These are phyloP conservation scores for Ctenomys sociabilis DNA, from an alignment of 2,113 vertebrate genomes.

Conservation along the genomic window DNA sequence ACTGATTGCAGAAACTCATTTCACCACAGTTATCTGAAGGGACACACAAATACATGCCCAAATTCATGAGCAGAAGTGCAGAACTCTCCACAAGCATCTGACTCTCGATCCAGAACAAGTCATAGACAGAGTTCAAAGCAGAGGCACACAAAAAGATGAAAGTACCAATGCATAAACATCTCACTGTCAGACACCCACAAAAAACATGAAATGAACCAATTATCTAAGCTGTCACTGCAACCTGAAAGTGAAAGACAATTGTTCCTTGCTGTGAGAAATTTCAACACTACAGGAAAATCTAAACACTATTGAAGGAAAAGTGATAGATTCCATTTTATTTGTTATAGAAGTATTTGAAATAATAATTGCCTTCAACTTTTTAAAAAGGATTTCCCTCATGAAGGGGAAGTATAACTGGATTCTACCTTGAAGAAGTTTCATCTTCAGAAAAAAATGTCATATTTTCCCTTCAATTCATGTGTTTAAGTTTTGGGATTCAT, in stretches of 20 bases:
- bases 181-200: slow-evolving; percentile 3
- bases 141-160: neutral
- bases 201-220: slow-evolving; percentile 35
- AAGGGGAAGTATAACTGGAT: neutral
- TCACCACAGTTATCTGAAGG: neutral
- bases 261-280: slow-evolving; percentile 37
- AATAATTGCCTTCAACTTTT: neutral
- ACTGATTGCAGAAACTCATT: neutral
- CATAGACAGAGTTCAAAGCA: neutral
- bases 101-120: neutral
- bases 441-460: neutral
- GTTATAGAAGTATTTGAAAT: slow-evolving; percentile 36
- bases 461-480: slow-evolving; percentile 38
- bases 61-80: neutral
- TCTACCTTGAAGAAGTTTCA: slow-evolving; percentile 24
- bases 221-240: slow-evolving; percentile 41
- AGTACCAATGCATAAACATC: neutral
- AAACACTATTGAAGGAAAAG: slow-evolving; percentile 17
- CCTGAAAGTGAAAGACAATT: neutral
- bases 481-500: neutral
- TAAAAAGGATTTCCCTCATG: neutral
- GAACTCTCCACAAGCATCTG: neutral
- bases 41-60: neutral
- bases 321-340: neutral
- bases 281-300: neutral